Conservation (phyloP, 2,888 invertebrate genomes). For the Calameuta pallipes region DNA sequence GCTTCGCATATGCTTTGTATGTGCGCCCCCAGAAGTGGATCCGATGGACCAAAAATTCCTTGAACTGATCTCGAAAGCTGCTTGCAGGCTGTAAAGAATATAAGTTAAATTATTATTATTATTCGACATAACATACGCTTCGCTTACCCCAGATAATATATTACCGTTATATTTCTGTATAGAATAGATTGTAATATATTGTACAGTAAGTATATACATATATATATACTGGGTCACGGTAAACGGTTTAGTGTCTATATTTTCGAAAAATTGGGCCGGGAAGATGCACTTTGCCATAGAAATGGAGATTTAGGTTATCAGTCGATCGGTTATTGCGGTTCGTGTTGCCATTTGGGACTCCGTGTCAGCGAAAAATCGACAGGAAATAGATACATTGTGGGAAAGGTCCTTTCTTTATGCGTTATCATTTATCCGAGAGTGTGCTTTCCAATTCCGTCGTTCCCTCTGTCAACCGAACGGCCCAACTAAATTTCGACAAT, state of each 20-base stretch:
- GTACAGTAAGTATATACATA: not conserved
- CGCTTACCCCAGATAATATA: not conserved
- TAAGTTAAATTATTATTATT: not conserved
- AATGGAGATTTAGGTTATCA: not conserved
- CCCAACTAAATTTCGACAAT: not conserved
- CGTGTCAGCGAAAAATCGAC: constrained; percentile 34
- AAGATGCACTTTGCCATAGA: too few species aligned
- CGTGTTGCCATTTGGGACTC: constrained; percentile 2
- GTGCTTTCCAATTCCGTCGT: not conserved
- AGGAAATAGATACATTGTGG: constrained; percentile 49
- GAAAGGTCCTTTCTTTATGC: constrained; percentile 20
- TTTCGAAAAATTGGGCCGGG: too few species aligned
- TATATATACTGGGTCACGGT: too few species aligned
- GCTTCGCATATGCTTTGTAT: constrained; percentile 91
- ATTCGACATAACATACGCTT: too few species aligned
- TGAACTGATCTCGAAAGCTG: constrained; percentile 88
- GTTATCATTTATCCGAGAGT: not conserved
- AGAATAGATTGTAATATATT: not conserved
- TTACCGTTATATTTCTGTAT: not conserved
- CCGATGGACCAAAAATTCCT: constrained; percentile 89
- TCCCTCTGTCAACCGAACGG: too few species aligned
- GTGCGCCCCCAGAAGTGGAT: constrained; percentile 83
- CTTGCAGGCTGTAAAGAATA: constrained; percentile 76
- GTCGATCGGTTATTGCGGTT: not conserved
- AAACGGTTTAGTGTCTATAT: too few species aligned